phyloP scores from a whole-genome alignment of 2,797 vertebrate species.

The Tinamus major region DNA sequence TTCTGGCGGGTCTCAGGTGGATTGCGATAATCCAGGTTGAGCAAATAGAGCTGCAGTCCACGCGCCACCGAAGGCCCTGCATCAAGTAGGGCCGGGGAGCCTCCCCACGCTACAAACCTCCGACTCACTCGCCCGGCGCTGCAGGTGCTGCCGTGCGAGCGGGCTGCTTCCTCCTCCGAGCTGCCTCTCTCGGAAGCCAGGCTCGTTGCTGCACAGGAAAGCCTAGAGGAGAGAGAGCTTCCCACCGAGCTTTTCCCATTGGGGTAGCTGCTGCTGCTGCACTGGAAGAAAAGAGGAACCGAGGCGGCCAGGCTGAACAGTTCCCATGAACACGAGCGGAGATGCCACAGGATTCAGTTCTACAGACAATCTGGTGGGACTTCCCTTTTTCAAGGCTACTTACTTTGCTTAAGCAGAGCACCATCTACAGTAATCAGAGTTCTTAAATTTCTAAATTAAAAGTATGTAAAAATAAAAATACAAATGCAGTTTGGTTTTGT shows the following conservation, averaged over 20 bases:
- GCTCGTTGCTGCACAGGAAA: neutral
- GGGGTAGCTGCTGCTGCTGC: neutral
- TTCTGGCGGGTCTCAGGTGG: neutral
- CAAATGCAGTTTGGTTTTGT: neutral
- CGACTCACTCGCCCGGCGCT: neutral
- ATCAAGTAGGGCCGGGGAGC: accelerated
- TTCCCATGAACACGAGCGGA: neutral
- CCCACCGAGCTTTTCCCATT: neutral
- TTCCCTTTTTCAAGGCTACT: neutral
- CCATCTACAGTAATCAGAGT: neutral
- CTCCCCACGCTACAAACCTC: neutral
- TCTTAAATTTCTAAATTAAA: neutral
- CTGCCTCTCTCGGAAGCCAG: neutral
- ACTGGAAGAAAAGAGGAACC: neutral
- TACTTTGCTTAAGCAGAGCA: neutral
- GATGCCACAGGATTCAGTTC: neutral
- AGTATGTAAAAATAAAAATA: neutral
- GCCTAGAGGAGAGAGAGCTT: neutral
- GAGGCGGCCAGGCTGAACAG: neutral
- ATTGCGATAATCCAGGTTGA: neutral
- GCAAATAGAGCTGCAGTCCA: neutral
- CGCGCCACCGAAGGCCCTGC: neutral
- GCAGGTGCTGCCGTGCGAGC: neutral
- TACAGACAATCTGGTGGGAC: neutral
- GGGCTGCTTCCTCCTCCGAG: neutral